Percentiles rank a stretch among this genome's conserved stretches.
phyloP scores from a whole-genome alignment of 2,888 invertebrate species.

The Pachliopta kotzebuea region DNA sequence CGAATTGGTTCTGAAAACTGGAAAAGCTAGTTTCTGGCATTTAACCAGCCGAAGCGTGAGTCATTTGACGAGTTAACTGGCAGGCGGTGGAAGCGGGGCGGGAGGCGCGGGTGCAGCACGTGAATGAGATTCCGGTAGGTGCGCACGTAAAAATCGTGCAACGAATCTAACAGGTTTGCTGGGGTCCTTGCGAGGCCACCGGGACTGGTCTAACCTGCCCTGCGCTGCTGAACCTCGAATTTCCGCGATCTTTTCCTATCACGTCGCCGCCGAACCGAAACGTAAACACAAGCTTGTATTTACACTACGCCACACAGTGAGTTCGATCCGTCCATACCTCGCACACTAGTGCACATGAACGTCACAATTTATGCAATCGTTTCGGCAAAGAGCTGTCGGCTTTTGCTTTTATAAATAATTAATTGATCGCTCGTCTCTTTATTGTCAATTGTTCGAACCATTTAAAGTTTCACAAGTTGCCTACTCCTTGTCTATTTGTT shows the following conservation, averaged over 20 bases:
- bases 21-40: slow-evolving; percentile 77
- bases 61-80: slow-evolving; percentile 79
- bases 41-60: slow-evolving; percentile 74
- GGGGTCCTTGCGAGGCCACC: slow-evolving; percentile 79
- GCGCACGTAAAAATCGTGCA: slow-evolving; percentile 81
- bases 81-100: slow-evolving; percentile 55
- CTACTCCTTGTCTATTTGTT: slow-evolving; percentile 63
- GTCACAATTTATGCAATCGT: slow-evolving; percentile 43
- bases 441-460: slow-evolving; percentile 63
- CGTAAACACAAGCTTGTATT: slow-evolving; percentile 47
- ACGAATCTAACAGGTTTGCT: slow-evolving; percentile 81
- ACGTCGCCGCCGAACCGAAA: slow-evolving; percentile 58
- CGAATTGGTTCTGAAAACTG: slow-evolving; percentile 76
- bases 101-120: slow-evolving; percentile 63
- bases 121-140: slow-evolving; percentile 80
- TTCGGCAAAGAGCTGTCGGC: slow-evolving; percentile 48
- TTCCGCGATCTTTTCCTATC: slow-evolving; percentile 72
- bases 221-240: slow-evolving; percentile 75
- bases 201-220: slow-evolving; percentile 81
- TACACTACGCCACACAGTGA: slow-evolving; percentile 37
- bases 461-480: slow-evolving; percentile 68
- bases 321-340: slow-evolving; percentile 18
- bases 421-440: slow-evolving; percentile 61
- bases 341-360: slow-evolving; percentile 32
- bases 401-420: slow-evolving; percentile 61